Conservation (phyloP, 2,797 vertebrate genomes). For the Sebastes melanostomus region DNA sequence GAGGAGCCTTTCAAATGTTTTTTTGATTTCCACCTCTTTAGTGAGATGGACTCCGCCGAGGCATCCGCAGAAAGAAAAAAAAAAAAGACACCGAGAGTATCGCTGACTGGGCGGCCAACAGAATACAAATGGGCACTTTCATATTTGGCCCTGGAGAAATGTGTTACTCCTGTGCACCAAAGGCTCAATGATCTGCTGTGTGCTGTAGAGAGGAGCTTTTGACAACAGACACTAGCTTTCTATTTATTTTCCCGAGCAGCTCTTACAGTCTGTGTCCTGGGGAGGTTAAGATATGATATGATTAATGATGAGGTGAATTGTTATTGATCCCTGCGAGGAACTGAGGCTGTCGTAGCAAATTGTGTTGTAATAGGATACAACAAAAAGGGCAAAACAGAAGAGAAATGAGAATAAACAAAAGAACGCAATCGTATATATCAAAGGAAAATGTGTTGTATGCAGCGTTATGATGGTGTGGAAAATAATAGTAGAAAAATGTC, state of each 20-base stretch:
- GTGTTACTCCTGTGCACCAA: slow-evolving; percentile 35
- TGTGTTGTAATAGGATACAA: background rate
- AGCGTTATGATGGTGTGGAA: background rate
- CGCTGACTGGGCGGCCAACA: slow-evolving; percentile 32
- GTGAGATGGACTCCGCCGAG: slow-evolving; percentile 48
- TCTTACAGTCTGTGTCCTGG: slow-evolving; percentile 13
- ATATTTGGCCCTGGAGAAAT: slow-evolving; percentile 53
- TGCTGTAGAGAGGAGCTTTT: slow-evolving; percentile 23
- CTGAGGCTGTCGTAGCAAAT: background rate
- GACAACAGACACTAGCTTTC: slow-evolving; percentile 23
- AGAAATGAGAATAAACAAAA: background rate
- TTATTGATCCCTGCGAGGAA: slow-evolving; percentile 20
- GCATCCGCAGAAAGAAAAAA: slow-evolving; percentile 32
- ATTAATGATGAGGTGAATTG: slow-evolving; percentile 33
- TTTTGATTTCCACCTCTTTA: slow-evolving; percentile 67
- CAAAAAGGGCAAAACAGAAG: background rate
- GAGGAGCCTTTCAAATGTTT: slow-evolving; percentile 51
- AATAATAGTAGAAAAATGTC: background rate
- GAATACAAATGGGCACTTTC: slow-evolving; percentile 69
- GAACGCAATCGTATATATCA: background rate
- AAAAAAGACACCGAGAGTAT: background rate
- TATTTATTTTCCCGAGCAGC: slow-evolving; percentile 19
- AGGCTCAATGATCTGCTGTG: slow-evolving; percentile 38
- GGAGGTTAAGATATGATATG: slow-evolving; percentile 18
- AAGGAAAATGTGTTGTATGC: background rate